A percentile compares a stretch with the other conserved stretches of the same genome.
phyloP scores from a whole-genome alignment of 1,140 invertebrate genomes.

The Macrocentrus cingulum region DNA sequence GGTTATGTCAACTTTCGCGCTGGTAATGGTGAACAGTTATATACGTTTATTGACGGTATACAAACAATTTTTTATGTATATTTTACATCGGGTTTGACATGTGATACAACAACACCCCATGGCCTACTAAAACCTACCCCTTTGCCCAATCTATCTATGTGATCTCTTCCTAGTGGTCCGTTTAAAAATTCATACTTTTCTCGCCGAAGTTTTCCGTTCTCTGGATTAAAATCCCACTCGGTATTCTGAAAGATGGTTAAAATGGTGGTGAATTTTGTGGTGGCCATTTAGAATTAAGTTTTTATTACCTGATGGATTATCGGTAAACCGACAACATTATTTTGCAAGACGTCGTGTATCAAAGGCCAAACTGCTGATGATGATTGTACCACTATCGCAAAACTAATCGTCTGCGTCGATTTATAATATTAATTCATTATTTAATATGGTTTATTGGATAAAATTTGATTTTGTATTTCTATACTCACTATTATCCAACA shows the following conservation, averaged over 20 bases:
- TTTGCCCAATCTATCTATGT: slow-evolving; percentile 38
- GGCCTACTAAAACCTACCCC: slow-evolving; percentile 35
- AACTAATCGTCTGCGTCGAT: slow-evolving; percentile 21
- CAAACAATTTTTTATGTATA: no score
- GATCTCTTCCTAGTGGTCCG: slow-evolving; percentile 40
- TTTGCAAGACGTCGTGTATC: slow-evolving; percentile 45
- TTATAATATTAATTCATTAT: no score
- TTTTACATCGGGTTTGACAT: slow-evolving; percentile 19
- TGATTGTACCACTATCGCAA: slow-evolving; percentile 20
- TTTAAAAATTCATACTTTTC: slow-evolving; percentile 43
- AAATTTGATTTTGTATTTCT: no score
- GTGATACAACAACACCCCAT: slow-evolving; percentile 27
- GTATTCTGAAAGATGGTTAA: slow-evolving; percentile 36
- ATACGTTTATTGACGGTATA: not conserved
- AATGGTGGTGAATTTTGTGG: not conserved
- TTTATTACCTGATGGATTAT: slow-evolving; percentile 40
- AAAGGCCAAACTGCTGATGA: slow-evolving; percentile 29
- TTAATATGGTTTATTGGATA: no score
- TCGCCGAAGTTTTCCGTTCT: slow-evolving; percentile 42
- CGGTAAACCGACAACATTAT: slow-evolving; percentile 45
- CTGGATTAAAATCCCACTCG: slow-evolving; percentile 50
- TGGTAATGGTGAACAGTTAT: not conserved
- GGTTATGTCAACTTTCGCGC: not conserved
- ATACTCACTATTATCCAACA: no score
- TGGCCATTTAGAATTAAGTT: no score